Conservation (phyloP, 2,113 vertebrate genomes). For the Protomyctophum bolini region DNA sequence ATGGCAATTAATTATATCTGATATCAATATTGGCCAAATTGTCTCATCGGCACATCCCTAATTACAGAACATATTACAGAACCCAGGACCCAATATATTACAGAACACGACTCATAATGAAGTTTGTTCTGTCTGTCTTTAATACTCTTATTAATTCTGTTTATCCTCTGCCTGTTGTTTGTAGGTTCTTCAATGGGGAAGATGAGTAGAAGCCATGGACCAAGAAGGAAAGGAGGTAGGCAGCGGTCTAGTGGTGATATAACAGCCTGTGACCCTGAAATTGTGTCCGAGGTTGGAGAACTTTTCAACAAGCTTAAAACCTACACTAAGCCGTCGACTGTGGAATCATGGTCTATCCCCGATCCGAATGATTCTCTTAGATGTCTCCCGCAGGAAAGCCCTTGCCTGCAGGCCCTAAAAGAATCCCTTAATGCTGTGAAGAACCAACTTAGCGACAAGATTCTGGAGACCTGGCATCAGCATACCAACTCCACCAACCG, state of each 20-base stretch:
- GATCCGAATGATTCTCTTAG: conserved; percentile 76
- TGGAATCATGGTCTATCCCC: conserved; percentile 83
- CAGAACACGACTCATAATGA: too few species aligned
- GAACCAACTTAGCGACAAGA: conserved; percentile 91
- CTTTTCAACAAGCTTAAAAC: conserved; percentile 85
- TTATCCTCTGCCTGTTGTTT: conserved; percentile 10
- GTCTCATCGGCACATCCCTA: too few species aligned
- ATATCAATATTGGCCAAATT: too few species aligned
- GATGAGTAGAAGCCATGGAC: conserved; percentile 81
- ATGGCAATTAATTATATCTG: too few species aligned
- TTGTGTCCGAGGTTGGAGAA: conserved; percentile 77
- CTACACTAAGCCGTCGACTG: conserved; percentile 79
- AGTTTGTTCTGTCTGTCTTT: too few species aligned
- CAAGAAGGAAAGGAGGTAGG: conserved; percentile 70
- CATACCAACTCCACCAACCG: conserved; percentile 94
- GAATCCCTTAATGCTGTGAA: conserved; percentile 89
- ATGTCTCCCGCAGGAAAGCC: conserved; percentile 68
- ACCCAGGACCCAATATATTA: too few species aligned
- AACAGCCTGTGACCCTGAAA: conserved; percentile 71
- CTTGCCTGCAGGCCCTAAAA: conserved; percentile 83
- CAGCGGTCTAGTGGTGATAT: conserved; percentile 25
- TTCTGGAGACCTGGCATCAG: conserved; percentile 91
- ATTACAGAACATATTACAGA: too few species aligned
- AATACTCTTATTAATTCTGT: background rate
- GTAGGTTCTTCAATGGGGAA: conserved; percentile 49